Percentiles rank a stretch among this genome's conserved stretches.
Conservation (phyloP, 2,797 vertebrate genomes). For the Glossophaga mutica region DNA sequence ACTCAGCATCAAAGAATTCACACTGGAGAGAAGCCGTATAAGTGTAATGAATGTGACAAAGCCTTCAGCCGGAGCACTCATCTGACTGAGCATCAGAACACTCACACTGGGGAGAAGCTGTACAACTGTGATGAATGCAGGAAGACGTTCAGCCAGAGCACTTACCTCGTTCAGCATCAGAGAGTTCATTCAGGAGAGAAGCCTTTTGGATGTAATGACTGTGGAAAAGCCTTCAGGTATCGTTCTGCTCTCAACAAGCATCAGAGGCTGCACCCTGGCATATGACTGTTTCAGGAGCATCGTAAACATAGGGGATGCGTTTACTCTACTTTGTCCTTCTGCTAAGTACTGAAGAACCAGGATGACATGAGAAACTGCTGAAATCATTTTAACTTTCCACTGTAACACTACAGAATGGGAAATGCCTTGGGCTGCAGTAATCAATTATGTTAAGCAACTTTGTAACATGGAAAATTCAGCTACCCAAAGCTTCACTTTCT, state of each 20-base stretch:
- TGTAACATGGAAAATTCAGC: neutral
- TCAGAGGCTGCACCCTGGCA: slow-evolving; percentile 61
- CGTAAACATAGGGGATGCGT: neutral
- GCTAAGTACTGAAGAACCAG: neutral
- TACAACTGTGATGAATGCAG: slow-evolving; percentile 53
- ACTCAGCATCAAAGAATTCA: slow-evolving; percentile 70
- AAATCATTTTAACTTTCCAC: neutral
- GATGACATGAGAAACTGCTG: neutral
- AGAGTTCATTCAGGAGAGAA: slow-evolving; percentile 66
- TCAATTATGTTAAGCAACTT: neutral
- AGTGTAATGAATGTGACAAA: slow-evolving; percentile 61
- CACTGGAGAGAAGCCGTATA: slow-evolving; percentile 64
- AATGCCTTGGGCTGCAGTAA: neutral
- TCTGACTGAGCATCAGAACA: slow-evolving; percentile 64
- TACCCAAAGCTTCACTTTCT: slow-evolving; percentile 22
- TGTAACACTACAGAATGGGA: neutral
- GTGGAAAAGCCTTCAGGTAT: slow-evolving; percentile 66
- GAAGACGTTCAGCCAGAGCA: slow-evolving; percentile 63
- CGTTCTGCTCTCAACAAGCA: slow-evolving; percentile 69
- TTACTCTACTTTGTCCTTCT: neutral
- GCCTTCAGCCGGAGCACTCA: slow-evolving; percentile 61
- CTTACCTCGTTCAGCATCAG: slow-evolving; percentile 62
- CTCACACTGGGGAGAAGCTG: slow-evolving; percentile 57
- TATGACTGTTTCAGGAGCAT: neutral
- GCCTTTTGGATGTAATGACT: slow-evolving; percentile 59